Conservation (phyloP, 2,797 vertebrate species). For the Eurystomus glaucurus region DNA sequence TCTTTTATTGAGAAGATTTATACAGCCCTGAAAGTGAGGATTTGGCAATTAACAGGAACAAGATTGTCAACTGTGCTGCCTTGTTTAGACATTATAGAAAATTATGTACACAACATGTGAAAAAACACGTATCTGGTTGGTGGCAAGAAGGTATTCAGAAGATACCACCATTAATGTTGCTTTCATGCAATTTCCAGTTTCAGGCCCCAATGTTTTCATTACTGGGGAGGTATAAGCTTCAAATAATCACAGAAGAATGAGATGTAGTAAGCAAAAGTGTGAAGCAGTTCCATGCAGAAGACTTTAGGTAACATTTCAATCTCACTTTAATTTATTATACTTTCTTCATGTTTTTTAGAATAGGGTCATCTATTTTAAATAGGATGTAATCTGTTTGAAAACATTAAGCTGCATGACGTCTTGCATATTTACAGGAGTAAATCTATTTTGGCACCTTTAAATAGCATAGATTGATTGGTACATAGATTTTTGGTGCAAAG, state of each 20-base stretch:
- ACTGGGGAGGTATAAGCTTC: neutral
- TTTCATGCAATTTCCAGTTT: neutral
- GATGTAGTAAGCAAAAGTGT: neutral
- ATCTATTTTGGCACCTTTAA: neutral
- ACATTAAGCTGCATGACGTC: neutral
- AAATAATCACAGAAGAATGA: neutral
- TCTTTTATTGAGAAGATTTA: conserved; percentile 11
- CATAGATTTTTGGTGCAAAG: neutral
- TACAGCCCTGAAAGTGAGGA: neutral
- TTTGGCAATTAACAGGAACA: conserved; percentile 28
- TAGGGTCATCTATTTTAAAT: neutral
- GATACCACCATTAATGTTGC: neutral
- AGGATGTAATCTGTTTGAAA: neutral
- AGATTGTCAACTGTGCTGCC: neutral
- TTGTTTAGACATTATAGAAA: neutral
- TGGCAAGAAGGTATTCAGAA: neutral
- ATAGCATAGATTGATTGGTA: neutral
- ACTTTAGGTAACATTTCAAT: neutral
- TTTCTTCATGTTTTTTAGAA: neutral
- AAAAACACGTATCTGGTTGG: neutral
- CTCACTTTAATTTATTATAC: neutral
- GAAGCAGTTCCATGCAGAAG: neutral
- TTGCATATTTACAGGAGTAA: neutral
- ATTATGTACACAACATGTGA: neutral
- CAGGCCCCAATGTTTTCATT: neutral